These are phyloP conservation scores for Mamestra configurata DNA, from an alignment of 1,140 invertebrate genomes.

Conservation along the genomic window DNA sequence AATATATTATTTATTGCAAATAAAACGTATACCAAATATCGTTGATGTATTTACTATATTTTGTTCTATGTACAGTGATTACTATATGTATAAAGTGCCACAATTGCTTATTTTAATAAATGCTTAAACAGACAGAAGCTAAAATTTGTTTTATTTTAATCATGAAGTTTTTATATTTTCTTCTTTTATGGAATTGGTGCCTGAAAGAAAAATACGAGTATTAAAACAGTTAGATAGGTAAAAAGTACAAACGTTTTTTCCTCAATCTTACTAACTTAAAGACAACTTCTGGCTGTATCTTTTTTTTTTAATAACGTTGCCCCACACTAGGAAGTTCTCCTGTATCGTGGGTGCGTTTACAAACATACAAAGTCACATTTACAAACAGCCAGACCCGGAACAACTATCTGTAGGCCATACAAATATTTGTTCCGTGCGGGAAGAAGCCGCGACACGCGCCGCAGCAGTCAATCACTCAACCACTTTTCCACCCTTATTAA, in stretches of 20 bases:
- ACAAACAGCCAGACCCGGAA: too few species aligned
- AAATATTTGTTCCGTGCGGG: too few species aligned
- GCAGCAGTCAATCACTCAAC: too few species aligned
- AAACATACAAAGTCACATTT: too few species aligned
- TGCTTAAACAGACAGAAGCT: not conserved
- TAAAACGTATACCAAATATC: not conserved
- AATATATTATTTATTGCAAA: not conserved
- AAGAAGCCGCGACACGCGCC: too few species aligned
- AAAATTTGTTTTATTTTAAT: not conserved
- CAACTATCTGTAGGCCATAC: too few species aligned
- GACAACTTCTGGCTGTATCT: too few species aligned
- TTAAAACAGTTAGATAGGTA: not conserved
- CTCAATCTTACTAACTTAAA: not conserved
- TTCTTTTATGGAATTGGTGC: not conserved
- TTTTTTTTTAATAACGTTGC: too few species aligned
- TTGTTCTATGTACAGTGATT: slow-evolving; percentile 2
- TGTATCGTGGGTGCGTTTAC: too few species aligned
- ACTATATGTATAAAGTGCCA: not conserved
- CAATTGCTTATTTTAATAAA: not conserved
- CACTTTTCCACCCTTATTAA: too few species aligned
- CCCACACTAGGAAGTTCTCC: too few species aligned
- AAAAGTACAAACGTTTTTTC: not conserved
- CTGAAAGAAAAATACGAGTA: not conserved
- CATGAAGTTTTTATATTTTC: not conserved
- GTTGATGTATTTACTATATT: not conserved